These are phyloP conservation scores for Epistrophella euchroma DNA, from an alignment of 2,888 invertebrate genomes.

Conservation along the genomic window DNA sequence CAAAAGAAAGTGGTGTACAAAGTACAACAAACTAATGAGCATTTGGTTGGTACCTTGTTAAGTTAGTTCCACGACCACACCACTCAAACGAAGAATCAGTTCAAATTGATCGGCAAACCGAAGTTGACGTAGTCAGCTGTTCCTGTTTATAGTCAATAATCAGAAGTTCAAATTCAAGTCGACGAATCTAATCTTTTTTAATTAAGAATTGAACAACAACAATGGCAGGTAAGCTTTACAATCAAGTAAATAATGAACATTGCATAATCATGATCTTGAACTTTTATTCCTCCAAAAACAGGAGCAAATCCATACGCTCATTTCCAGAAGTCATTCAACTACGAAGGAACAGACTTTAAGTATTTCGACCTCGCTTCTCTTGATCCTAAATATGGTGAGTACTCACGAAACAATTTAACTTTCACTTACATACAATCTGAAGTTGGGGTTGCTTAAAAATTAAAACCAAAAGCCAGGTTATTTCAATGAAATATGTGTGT, in stretches of 20 bases:
- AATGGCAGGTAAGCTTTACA: slow-evolving; percentile 62
- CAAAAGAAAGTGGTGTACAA: neutral
- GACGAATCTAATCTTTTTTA: slow-evolving; percentile 21
- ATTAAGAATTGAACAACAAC: slow-evolving; percentile 31
- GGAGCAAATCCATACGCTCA: slow-evolving; percentile 81
- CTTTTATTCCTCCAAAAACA: slow-evolving; percentile 70
- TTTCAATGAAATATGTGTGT: neutral
- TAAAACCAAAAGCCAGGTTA: neutral
- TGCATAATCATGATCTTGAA: slow-evolving; percentile 56
- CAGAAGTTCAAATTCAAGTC: neutral
- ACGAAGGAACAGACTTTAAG: slow-evolving; percentile 85
- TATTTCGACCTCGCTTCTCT: slow-evolving; percentile 92
- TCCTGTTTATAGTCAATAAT: no score
- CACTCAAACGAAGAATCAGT: slow-evolving; percentile 46
- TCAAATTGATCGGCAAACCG: slow-evolving; percentile 47
- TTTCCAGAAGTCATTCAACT: slow-evolving; percentile 81
- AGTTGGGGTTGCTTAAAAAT: neutral
- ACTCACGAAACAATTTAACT: neutral
- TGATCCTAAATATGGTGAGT: slow-evolving; percentile 92
- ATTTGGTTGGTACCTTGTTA: neutral
- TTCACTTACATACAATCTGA: neutral
- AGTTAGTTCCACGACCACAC: slow-evolving; percentile 26
- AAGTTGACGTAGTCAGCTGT: slow-evolving; percentile 56
- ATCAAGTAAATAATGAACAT: slow-evolving; percentile 24
- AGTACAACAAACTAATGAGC: neutral